phyloP scores from a whole-genome alignment of 37 sponge, comb jelly and placozoan genomes.

The Ianthella basta region DNA sequence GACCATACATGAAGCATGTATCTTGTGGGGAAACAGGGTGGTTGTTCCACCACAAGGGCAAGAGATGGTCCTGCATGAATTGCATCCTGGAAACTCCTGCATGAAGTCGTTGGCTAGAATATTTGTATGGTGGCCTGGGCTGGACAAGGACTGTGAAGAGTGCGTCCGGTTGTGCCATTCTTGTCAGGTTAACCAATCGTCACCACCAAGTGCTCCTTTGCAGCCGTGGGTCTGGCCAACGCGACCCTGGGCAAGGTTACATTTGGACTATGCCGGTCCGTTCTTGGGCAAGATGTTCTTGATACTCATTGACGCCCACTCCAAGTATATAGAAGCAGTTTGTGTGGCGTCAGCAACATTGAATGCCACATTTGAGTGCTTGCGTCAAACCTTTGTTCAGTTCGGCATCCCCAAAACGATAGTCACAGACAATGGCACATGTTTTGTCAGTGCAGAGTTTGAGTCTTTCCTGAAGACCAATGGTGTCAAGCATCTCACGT shows the following conservation, averaged over 20 bases:
- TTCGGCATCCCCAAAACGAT: constrained; percentile 39
- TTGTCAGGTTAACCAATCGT: not conserved
- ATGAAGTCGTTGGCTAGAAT: constrained; percentile 36
- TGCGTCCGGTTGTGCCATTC: not conserved
- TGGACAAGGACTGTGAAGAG: constrained; percentile 32
- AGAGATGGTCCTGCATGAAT: not conserved
- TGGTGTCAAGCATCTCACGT: constrained; percentile 37
- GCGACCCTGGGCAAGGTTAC: not conserved
- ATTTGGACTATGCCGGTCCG: not conserved
- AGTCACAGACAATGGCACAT: constrained; percentile 59
- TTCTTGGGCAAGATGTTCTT: not conserved
- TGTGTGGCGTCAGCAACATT: constrained; percentile 13
- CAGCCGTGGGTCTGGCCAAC: constrained; percentile 9
- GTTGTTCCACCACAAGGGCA: constrained; percentile 28
- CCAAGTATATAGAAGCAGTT: not conserved
- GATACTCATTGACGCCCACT: not conserved
- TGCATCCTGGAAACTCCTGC: constrained; percentile 22
- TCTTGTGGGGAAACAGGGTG: constrained; percentile 39
- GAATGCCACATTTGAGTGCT: not conserved
- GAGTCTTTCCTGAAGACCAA: constrained; percentile 31
- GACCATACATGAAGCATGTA: constrained; percentile 30
- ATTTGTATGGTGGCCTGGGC: constrained; percentile 36
- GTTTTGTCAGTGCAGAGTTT: constrained; percentile 40
- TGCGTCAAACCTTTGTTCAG: constrained; percentile 31
- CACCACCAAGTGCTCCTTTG: constrained; percentile 14